Percentiles rank a stretch among this genome's conserved stretches.
Conservation (phyloP, 2,888 invertebrate species). For the Lagria hirta region DNA sequence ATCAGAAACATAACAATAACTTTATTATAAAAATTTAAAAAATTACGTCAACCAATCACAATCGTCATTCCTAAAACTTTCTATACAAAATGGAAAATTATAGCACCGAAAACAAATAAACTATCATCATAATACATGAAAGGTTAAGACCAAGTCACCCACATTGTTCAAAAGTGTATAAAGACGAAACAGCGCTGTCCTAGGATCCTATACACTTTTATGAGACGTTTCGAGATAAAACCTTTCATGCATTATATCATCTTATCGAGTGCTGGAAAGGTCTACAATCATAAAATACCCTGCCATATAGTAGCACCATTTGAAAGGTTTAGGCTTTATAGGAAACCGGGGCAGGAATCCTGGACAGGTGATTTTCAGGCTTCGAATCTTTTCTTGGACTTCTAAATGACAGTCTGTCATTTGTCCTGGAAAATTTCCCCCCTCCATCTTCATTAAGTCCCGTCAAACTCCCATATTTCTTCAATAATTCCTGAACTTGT, state of each 20-base stretch:
- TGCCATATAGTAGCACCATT: constrained; percentile 3
- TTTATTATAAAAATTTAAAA: constrained; percentile 16
- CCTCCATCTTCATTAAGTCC: constrained; percentile 58
- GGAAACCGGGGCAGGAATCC: constrained; percentile 57
- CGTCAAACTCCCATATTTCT: constrained; percentile 61
- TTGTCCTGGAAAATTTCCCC: too few species aligned
- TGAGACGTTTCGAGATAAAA: too few species aligned
- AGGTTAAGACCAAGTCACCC: too few species aligned
- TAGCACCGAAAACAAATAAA: constrained; percentile 15
- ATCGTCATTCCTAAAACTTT: too few species aligned
- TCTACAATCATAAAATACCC: constrained; percentile 15
- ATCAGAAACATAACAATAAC: constrained; percentile 13
- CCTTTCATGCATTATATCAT: too few species aligned
- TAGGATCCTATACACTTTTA: too few species aligned
- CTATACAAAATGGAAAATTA: too few species aligned
- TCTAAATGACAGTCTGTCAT: constrained; percentile 43
- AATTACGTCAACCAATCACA: constrained; percentile 8
- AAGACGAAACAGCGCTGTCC: too few species aligned
- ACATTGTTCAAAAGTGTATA: too few species aligned
- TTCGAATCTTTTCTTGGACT: constrained; percentile 59
- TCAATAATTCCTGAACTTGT: constrained; percentile 72
- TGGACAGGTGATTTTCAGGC: constrained; percentile 55
- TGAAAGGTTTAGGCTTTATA: constrained; percentile 6
- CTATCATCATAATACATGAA: too few species aligned
- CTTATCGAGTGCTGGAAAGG: too few species aligned